These are phyloP conservation scores for Polydrusus tereticollis DNA, from an alignment of 2,888 invertebrate species.

Conservation along the genomic window DNA sequence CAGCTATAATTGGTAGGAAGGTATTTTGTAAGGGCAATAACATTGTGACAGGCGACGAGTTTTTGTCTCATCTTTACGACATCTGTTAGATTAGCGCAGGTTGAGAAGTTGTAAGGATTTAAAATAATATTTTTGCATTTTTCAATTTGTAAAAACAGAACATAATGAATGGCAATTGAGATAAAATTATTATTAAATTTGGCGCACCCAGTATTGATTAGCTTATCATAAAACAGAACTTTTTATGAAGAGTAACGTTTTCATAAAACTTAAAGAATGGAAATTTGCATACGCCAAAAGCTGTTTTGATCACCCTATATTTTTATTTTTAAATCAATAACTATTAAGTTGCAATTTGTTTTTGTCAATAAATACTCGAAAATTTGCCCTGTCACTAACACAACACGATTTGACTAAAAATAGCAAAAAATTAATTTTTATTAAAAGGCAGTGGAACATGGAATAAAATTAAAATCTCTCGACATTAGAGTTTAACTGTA, in stretches of 20 bases:
- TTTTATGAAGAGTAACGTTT: no score
- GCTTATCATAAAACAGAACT: no score
- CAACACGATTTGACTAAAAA: background rate
- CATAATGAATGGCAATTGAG: no score
- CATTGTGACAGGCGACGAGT: background rate
- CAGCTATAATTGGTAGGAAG: background rate
- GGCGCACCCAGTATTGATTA: no score
- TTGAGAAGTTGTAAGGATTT: no score
- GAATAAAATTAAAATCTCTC: background rate
- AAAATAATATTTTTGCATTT: no score
- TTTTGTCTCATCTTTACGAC: background rate
- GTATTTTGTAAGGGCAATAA: background rate
- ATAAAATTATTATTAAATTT: no score
- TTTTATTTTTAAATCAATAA: background rate
- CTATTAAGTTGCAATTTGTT: slow-evolving; percentile 5
- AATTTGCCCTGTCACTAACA: slow-evolving; percentile 5
- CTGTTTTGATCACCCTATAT: no score
- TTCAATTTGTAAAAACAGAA: no score
- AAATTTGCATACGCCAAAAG: no score
- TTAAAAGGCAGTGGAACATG: background rate
- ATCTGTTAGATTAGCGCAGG: no score
- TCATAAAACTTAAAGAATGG: no score
- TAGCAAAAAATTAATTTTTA: background rate
- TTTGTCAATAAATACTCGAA: slow-evolving; percentile 11
- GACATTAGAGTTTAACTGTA: background rate